phyloP scores from a whole-genome alignment of 2,113 vertebrate genomes.

The Salvator merianae region DNA sequence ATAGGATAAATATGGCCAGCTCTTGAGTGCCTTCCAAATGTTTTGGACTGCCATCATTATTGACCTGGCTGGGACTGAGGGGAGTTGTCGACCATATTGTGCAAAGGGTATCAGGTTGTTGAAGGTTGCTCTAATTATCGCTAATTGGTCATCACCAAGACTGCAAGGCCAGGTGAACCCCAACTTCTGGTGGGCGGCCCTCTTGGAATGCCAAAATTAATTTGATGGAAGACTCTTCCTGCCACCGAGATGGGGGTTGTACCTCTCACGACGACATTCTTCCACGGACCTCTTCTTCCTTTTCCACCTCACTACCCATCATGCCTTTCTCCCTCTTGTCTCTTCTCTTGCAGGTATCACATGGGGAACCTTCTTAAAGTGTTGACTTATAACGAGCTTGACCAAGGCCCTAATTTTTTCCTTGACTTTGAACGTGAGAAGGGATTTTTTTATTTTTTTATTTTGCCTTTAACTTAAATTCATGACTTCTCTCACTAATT shows the following conservation, averaged over 20 bases:
- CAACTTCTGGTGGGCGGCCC: not conserved
- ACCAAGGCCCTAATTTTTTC: conserved; percentile 97
- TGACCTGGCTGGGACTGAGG: not conserved
- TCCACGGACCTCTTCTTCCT: conserved; percentile 58
- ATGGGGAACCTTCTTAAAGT: conserved; percentile 97
- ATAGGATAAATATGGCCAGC: no score
- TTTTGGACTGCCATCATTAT: not conserved
- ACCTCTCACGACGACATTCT: conserved; percentile 36
- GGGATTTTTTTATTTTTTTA: conserved; percentile 75
- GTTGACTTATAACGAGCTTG: conserved; percentile 93
- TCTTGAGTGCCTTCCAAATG: not conserved
- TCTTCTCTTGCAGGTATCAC: conserved; percentile 94
- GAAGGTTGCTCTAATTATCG: not conserved
- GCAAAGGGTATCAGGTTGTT: not conserved
- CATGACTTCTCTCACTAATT: conserved; percentile 56
- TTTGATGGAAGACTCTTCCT: conserved; percentile 20
- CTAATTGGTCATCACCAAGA: not conserved
- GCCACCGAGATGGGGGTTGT: not conserved
- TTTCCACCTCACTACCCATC: conserved; percentile 79
- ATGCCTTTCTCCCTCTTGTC: conserved; percentile 85
- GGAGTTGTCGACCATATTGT: not conserved
- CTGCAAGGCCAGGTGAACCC: no score
- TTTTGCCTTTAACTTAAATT: conserved; percentile 66
- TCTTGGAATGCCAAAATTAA: no score
- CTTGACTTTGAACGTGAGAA: conserved; percentile 99